Evolutionary conservation across 1,140 invertebrate genomes (phyloP), one percentile per base, ranked within the genome.

Genomic region (Papilio dardanus): DNA sequence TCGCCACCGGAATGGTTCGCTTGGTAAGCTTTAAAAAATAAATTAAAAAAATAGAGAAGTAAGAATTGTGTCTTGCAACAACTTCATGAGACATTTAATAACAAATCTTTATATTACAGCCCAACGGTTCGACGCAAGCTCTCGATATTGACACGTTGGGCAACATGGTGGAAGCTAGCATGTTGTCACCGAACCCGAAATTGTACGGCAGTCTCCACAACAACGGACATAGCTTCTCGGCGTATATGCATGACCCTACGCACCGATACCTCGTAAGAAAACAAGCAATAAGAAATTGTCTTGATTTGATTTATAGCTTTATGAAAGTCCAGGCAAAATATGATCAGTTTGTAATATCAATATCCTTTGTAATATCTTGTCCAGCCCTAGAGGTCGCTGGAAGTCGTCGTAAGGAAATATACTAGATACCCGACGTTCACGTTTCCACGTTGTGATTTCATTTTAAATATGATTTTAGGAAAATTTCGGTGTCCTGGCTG

Each of bases 121-220:
- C 83, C 81, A 16, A 94, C 90, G 81, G 94, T 80, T 76, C 92
- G 71, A 92, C 82, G 1, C 85, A 89, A 66, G 68, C 81, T 0
- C 81, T 93, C 66, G 94, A 94, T 46, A 96, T 96, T 58, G 95
- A 96, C 79, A 94, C 94, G 6, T 87, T 96, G 31, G 96, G 96
- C 65, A 95, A 96, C 82, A 93, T 96, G 77, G 77, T 96, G 4
- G 96, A 96, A 85, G 86, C 95, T 1, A 94, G 92, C 37, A 86
- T 93, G 8, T 84, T 96, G 12, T 94, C 94, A 0, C 89, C 94
- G 0, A 96, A 96, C 82, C 83, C 76, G 2, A 92, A 94, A 16
- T 93, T 94, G 33, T 96, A 96, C 80, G 96, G 96, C 65, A 94
- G 94, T 75, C 78, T 95, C 4, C 96, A 96, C 82, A 96, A 96